Conservation (phyloP, 2,888 invertebrate genomes). For the Eueremaeus valkanovi region DNA sequence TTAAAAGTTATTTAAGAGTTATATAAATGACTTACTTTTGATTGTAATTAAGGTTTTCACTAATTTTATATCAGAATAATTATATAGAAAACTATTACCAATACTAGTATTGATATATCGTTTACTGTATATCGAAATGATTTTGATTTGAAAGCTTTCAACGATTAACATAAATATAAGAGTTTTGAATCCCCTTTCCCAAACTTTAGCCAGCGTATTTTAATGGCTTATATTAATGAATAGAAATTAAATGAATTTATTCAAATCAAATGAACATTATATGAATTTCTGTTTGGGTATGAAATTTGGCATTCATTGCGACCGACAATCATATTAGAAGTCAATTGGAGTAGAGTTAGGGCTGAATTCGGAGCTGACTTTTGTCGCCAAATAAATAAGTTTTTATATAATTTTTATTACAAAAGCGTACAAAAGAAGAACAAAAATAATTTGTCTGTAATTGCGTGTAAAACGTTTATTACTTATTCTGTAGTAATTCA, state of each 20-base stretch:
- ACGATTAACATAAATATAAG: too few species aligned
- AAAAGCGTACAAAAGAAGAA: slow-evolving; percentile 11
- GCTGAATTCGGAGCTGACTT: slow-evolving; percentile 13
- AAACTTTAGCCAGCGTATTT: too few species aligned
- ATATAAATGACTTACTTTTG: slow-evolving; percentile 22
- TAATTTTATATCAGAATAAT: too few species aligned
- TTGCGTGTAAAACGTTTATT: slow-evolving; percentile 31
- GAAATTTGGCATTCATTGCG: not conserved
- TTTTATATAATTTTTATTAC: slow-evolving; percentile 20
- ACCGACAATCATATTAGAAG: not conserved
- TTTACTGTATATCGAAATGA: too few species aligned
- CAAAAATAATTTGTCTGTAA: slow-evolving; percentile 29
- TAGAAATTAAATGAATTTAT: not conserved
- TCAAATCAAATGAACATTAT: not conserved
- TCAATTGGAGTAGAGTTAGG: not conserved
- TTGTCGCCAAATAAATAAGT: slow-evolving; percentile 23
- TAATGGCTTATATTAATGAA: too few species aligned
- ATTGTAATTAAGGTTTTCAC: not conserved
- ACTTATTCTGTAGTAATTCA: not conserved
- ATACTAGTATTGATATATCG: too few species aligned
- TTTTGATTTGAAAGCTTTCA: too few species aligned
- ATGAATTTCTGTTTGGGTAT: too few species aligned
- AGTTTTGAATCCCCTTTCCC: too few species aligned
- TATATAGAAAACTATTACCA: too few species aligned
- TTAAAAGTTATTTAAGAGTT: slow-evolving; percentile 20